A percentile compares a stretch with the other conserved stretches of the same genome.
Evolutionary conservation across 2,797 vertebrate species (phyloP).

Genomic region (Catharus ustulatus): DNA sequence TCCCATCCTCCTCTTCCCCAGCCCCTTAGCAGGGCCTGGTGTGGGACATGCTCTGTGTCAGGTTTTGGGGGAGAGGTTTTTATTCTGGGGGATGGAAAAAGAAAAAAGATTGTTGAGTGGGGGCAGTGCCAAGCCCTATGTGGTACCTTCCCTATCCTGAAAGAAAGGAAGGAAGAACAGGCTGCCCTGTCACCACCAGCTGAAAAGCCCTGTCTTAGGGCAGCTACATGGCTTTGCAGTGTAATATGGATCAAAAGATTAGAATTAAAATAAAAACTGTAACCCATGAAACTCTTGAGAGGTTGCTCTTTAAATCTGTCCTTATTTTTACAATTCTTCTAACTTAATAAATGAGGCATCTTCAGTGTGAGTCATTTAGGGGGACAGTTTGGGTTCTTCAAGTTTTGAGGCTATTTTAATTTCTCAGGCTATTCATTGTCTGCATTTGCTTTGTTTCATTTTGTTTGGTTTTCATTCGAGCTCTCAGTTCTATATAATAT

Average conservation of each 20-base stretch:
- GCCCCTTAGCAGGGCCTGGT: background rate
- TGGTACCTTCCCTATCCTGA: background rate
- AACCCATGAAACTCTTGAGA: background rate
- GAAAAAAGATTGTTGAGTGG: background rate
- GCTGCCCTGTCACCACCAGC: background rate
- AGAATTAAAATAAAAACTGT: background rate
- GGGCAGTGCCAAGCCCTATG: background rate
- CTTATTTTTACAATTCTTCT: conserved; percentile 20
- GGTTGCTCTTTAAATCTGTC: background rate
- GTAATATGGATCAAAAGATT: background rate
- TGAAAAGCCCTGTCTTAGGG: background rate
- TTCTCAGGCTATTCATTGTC: conserved; percentile 64
- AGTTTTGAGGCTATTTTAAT: conserved; percentile 53
- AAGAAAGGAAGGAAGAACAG: background rate
- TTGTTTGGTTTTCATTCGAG: conserved; percentile 51
- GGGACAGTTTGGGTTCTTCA: conserved; percentile 26
- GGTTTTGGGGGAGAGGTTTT: background rate
- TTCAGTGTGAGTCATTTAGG: conserved; percentile 22
- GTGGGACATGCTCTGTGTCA: background rate
- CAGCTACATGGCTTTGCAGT: background rate
- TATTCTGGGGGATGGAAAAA: background rate
- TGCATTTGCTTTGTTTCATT: conserved; percentile 55
- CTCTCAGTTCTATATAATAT: conserved; percentile 47
- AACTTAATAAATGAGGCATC: background rate
- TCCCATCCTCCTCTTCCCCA: background rate